phyloP scores from a whole-genome alignment of 2,113 vertebrate genomes.

The Malurus elegans region DNA sequence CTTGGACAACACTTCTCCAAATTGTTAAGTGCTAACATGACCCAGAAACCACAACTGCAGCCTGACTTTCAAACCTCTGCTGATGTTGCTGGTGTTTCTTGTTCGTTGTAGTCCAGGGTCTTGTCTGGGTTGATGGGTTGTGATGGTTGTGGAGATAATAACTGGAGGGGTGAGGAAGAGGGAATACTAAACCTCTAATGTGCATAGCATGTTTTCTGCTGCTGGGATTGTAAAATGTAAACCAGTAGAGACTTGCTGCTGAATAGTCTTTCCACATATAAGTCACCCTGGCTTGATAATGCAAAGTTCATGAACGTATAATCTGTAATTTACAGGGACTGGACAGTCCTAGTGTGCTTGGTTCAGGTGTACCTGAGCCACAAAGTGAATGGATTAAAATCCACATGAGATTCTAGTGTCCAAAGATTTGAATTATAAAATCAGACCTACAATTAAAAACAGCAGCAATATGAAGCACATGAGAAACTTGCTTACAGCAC shows the following conservation, averaged over 20 bases:
- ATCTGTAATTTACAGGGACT: background rate
- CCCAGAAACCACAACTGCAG: background rate
- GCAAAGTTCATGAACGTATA: background rate
- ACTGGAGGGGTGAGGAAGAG: background rate
- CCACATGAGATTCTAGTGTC: background rate
- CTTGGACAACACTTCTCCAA: background rate
- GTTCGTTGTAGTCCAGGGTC: background rate
- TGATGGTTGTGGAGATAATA: background rate
- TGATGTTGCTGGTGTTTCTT: background rate
- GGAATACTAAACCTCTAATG: background rate
- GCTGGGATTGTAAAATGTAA: background rate
- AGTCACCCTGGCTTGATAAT: background rate
- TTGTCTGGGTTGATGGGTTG: background rate
- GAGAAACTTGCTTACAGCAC: background rate
- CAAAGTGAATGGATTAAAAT: background rate
- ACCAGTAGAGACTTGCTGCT: background rate
- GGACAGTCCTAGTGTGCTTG: background rate
- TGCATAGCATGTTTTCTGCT: background rate
- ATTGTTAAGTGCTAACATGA: background rate
- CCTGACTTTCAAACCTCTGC: background rate
- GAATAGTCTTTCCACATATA: background rate
- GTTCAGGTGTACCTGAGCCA: background rate
- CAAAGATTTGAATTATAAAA: background rate
- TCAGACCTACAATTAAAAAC: background rate
- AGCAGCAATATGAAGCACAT: background rate